These are phyloP conservation scores for Leptogaster cylindrica DNA, from an alignment of 2,888 invertebrate species.

Conservation along the genomic window DNA sequence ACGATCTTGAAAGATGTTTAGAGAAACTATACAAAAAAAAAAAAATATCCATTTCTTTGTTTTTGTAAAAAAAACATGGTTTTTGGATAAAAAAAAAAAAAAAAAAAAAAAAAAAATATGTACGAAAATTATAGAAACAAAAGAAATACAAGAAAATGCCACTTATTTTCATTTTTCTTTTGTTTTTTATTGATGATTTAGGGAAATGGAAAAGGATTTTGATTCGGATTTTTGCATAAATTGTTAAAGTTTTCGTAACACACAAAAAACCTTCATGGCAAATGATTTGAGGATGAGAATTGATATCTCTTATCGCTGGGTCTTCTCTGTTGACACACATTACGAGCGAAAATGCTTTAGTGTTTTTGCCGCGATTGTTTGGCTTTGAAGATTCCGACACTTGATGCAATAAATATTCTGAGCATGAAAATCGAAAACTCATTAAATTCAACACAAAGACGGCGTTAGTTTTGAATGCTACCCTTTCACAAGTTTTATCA, in stretches of 20 bases:
- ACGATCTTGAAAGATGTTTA: too few species aligned
- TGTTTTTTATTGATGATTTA: constrained; percentile 1
- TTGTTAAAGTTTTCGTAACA: neutral
- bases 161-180: neutral
- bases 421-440: too few species aligned
- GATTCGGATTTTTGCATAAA: neutral
- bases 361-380: too few species aligned
- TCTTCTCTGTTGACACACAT: constrained; percentile 33
- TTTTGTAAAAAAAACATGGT: neutral
- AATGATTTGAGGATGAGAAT: neutral
- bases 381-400: too few species aligned
- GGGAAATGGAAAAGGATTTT: neutral
- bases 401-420: too few species aligned
- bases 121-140: neutral
- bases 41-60: neutral
- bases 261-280: neutral
- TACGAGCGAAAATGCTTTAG: too few species aligned
- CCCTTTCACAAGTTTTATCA: too few species aligned
- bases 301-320: neutral
- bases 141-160: constrained; percentile 12
- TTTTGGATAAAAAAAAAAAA: constrained; percentile 3
- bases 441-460: too few species aligned
- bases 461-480: too few species aligned
- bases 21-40: constrained; percentile 2
- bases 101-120: neutral